Evolutionary conservation across 2,113 vertebrate genomes (phyloP).

Genomic region (Motacilla alba): DNA sequence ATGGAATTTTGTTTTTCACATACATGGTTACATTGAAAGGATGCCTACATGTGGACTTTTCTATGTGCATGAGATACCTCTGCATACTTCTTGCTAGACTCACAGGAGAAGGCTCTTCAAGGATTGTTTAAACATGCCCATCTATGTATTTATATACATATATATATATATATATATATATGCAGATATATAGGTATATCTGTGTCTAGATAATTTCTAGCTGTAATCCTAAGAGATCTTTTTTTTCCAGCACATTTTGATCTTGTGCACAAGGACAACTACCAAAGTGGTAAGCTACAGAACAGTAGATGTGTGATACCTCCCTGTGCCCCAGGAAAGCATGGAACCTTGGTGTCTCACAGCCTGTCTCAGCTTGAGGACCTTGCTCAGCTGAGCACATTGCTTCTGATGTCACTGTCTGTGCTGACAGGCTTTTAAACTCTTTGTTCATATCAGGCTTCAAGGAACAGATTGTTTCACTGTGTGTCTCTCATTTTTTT

Average conservation of each 20-base stretch:
- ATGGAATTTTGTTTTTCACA: not conserved
- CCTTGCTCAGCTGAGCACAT: not conserved
- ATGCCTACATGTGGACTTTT: not conserved
- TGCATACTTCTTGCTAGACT: not conserved
- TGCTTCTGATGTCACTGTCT: not conserved
- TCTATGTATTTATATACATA: not conserved
- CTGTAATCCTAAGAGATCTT: not conserved
- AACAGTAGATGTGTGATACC: not conserved
- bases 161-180: not conserved
- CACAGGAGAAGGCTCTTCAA: not conserved
- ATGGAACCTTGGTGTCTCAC: not conserved
- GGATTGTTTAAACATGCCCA: not conserved
- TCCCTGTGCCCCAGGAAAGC: not conserved
- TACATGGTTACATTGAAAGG: not conserved
- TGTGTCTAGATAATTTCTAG: not conserved
- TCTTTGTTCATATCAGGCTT: not conserved
- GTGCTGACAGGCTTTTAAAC: not conserved
- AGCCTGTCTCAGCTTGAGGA: not conserved
- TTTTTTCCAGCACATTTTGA: not conserved
- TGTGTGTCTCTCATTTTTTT: not conserved
- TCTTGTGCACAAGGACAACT: not conserved
- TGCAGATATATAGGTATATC: not conserved
- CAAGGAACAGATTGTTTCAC: not conserved
- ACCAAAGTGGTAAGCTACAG: not conserved
- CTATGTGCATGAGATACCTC: not conserved